These are phyloP conservation scores for Gnathonemus echidnorhynchus DNA, from an alignment of 2,113 vertebrate genomes.

Conservation along the genomic window DNA sequence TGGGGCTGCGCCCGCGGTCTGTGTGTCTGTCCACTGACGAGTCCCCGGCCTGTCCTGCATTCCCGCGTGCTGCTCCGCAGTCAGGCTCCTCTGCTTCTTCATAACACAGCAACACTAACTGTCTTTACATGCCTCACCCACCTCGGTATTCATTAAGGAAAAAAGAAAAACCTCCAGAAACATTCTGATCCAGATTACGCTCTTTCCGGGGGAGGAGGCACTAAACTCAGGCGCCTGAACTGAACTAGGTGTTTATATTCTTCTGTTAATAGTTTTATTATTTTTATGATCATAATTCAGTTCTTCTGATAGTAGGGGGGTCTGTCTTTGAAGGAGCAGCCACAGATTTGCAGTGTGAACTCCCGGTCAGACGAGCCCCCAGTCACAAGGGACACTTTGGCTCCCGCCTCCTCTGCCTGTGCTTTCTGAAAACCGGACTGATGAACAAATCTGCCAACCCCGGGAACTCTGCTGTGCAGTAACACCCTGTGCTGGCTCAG, in stretches of 20 bases:
- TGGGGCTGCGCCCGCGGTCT: not conserved
- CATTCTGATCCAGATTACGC: not conserved
- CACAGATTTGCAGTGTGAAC: not conserved
- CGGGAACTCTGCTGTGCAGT: not conserved
- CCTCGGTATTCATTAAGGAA: not conserved
- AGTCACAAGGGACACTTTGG: not conserved
- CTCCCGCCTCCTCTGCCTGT: not conserved
- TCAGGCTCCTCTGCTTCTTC: not conserved
- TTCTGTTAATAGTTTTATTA: not conserved
- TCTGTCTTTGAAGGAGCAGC: not conserved
- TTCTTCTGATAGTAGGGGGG: not conserved
- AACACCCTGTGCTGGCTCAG: not conserved
- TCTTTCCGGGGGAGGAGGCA: not conserved
- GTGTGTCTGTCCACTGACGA: not conserved
- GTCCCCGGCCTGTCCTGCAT: not conserved
- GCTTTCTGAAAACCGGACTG: not conserved
- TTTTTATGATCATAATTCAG: not conserved
- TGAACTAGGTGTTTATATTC: slow-evolving; percentile 8
- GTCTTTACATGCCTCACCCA: not conserved
- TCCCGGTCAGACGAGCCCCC: not conserved
- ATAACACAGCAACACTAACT: not conserved
- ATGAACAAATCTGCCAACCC: slow-evolving; percentile 5
- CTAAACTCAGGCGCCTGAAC: slow-evolving; percentile 3
- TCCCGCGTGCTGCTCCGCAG: not conserved
- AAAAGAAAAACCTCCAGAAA: not conserved